Percentiles rank a stretch among this genome's conserved stretches.
Conservation (phyloP, 2,797 vertebrate species). For the Ctenopoma multispine region DNA sequence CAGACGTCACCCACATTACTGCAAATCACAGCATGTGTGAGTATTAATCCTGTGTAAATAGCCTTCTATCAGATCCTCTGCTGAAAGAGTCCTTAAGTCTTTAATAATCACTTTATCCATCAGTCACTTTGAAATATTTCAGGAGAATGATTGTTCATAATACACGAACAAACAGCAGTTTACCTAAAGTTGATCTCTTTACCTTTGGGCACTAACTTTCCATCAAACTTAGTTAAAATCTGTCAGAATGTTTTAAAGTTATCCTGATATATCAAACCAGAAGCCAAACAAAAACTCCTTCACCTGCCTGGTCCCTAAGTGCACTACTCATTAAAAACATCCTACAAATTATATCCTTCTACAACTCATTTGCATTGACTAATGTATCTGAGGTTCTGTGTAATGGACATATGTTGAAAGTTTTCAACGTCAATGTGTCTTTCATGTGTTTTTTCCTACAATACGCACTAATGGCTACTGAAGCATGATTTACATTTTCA, state of each 20-base stretch:
- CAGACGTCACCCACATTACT: too few species aligned
- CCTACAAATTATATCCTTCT: not conserved
- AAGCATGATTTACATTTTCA: not conserved
- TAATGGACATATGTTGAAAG: not conserved
- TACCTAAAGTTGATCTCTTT: not conserved
- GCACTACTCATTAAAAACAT: not conserved
- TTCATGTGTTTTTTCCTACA: too few species aligned
- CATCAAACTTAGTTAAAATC: not conserved
- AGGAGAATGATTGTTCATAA: not conserved
- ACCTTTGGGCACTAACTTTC: not conserved
- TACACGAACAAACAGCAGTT: not conserved
- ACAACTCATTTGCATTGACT: not conserved
- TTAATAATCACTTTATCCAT: constrained; percentile 1
- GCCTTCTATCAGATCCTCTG: not conserved
- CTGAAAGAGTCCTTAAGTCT: not conserved
- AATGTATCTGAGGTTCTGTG: too few species aligned
- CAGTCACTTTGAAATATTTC: not conserved
- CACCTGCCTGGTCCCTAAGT: too few species aligned
- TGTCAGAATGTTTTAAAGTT: too few species aligned
- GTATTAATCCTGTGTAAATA: not conserved
- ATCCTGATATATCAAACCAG: not conserved
- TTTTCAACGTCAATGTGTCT: not conserved
- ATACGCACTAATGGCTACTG: not conserved
- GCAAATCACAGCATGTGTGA: not conserved
- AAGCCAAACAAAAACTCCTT: not conserved